Evolutionary conservation across 2,888 invertebrate genomes (phyloP).

Genomic region (Drosophila quinaria): DNA sequence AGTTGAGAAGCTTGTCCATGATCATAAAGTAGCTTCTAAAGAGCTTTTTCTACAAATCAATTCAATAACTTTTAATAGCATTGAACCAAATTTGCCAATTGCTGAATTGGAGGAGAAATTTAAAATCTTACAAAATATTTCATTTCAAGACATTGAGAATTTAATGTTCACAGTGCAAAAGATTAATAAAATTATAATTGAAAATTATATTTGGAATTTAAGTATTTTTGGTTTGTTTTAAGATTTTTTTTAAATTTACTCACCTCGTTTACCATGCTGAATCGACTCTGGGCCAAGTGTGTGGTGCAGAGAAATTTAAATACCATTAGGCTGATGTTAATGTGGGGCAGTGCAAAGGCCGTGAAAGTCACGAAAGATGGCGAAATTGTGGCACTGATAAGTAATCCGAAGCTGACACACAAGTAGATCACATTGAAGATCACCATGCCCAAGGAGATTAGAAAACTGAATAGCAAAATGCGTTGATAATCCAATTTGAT

Average conservation of each 20-base stretch:
- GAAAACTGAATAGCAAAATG: constrained; percentile 77
- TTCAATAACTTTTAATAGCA: neutral
- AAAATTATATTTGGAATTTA: neutral
- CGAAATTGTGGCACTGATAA: constrained; percentile 78
- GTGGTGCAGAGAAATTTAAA: constrained; percentile 83
- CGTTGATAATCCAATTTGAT: constrained; percentile 81
- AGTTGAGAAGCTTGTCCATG: neutral
- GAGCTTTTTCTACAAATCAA: neutral
- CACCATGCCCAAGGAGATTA: constrained; percentile 80
- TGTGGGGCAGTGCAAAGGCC: constrained; percentile 83
- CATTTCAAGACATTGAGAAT: neutral
- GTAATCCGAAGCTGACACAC: constrained; percentile 80
- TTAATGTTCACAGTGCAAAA: neutral
- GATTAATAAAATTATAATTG: neutral
- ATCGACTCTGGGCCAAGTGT: constrained; percentile 80
- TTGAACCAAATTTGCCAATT: neutral
- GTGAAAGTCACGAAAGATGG: constrained; percentile 84
- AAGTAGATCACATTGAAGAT: constrained; percentile 82
- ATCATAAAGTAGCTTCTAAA: neutral
- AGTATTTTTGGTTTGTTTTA: neutral
- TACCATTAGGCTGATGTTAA: constrained; percentile 84
- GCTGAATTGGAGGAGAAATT: neutral
- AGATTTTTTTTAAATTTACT: constrained; percentile 25
- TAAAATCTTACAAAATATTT: neutral
- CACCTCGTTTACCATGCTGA: constrained; percentile 83